Percentiles rank a stretch among this genome's conserved stretches.
These are phyloP conservation scores for Saturnia pavonia DNA, from an alignment of 2,888 invertebrate genomes.

Conservation along the genomic window DNA sequence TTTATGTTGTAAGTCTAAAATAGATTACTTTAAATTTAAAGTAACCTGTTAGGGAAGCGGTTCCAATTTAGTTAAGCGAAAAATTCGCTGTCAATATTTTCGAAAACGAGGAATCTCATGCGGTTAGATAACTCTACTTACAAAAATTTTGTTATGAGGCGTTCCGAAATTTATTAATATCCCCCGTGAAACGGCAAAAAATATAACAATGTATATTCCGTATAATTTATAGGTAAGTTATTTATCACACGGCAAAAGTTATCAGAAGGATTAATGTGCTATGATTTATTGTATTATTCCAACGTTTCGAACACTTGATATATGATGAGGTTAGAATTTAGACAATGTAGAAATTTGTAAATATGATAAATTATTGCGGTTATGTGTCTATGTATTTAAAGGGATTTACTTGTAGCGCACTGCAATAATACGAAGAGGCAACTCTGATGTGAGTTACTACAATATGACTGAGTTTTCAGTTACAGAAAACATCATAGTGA, in stretches of 20 bases:
- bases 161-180: background rate
- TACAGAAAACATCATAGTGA: background rate
- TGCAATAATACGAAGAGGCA: too few species aligned
- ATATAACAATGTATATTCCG: background rate
- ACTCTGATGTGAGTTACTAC: too few species aligned
- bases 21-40: background rate
- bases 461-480: background rate
- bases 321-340: background rate
- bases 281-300: background rate
- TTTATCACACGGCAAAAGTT: background rate
- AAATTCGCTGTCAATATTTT: conserved; percentile 5
- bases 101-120: background rate
- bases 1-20: background rate
- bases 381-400: background rate
- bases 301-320: background rate
- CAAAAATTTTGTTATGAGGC: conserved; percentile 3
- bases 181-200: background rate
- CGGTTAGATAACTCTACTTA: background rate
- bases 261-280: background rate
- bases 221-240: background rate
- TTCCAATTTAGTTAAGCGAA: background rate
- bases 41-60: background rate
- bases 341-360: too few species aligned
- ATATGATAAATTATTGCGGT: background rate
- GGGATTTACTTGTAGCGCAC: too few species aligned